Conservation (phyloP, 2,113 vertebrate genomes). For the Xerus inauris region DNA sequence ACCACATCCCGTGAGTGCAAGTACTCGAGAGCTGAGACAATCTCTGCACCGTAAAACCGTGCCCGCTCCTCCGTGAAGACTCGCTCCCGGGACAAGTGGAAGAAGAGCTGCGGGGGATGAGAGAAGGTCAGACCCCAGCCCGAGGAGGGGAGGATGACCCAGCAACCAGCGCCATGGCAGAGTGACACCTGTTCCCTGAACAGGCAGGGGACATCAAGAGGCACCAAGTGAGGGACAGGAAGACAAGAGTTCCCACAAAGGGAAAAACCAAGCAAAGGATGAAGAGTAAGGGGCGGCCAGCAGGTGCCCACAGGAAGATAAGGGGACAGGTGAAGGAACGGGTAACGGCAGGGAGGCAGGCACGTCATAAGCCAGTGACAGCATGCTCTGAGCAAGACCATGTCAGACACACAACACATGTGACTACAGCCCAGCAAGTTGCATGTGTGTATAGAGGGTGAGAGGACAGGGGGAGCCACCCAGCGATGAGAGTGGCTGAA, state of each 20-base stretch:
- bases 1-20: slow-evolving; percentile 96
- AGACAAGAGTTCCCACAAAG: fast-evolving
- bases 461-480: neutral
- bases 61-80: slow-evolving; percentile 96
- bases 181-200: neutral
- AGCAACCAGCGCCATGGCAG: neutral
- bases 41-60: slow-evolving; percentile 96
- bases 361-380: neutral
- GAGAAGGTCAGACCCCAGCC: neutral
- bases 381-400: neutral
- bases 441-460: too few relatives aligned
- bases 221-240: neutral
- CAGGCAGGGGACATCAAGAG: neutral
- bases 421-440: fast-evolving
- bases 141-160: neutral
- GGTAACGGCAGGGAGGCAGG: neutral
- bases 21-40: slow-evolving; percentile 96
- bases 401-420: neutral
- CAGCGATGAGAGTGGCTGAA: fast-evolving
- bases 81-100: slow-evolving; percentile 95
- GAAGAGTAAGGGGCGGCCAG: neutral
- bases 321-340: fast-evolving
- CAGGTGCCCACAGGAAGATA: fast-evolving
- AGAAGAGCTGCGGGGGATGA: slow-evolving; percentile 89
- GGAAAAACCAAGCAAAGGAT: fast-evolving